Conservation (phyloP, 2,797 vertebrate species). For the Astyanax mexicanus region DNA sequence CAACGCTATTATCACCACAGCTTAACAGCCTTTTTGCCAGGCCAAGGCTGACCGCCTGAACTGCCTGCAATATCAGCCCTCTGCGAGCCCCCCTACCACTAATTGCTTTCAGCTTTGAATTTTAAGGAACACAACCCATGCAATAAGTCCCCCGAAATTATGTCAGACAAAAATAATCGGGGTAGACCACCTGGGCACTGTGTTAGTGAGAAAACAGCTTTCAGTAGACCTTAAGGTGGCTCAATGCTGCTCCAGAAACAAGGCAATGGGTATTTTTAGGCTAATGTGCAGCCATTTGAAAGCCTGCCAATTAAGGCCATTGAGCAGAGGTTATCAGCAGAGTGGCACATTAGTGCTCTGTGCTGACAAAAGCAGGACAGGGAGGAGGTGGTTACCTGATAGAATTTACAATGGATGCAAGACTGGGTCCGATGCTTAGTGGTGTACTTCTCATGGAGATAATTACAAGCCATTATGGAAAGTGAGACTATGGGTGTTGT, state of each 20-base stretch:
- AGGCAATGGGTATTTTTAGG: constrained; percentile 11
- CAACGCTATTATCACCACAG: constrained; percentile 38
- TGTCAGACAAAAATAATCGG: constrained; percentile 36
- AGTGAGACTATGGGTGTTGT: background rate
- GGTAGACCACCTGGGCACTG: constrained; percentile 33
- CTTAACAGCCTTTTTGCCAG: constrained; percentile 52
- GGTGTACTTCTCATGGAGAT: background rate
- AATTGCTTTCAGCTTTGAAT: constrained; percentile 46
- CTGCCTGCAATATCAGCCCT: constrained; percentile 40
- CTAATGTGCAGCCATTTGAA: constrained; percentile 43
- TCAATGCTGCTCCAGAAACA: background rate
- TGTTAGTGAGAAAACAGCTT: constrained; percentile 15
- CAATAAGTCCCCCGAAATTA: constrained; percentile 37
- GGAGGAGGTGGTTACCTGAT: background rate
- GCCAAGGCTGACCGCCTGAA: constrained; percentile 37
- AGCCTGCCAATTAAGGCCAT: constrained; percentile 27
- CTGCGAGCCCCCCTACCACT: constrained; percentile 20
- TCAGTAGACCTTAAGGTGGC: background rate
- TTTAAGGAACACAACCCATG: constrained; percentile 48
- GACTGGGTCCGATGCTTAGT: background rate
- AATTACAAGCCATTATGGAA: constrained; percentile 29
- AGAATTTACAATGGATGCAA: background rate
- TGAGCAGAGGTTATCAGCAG: constrained; percentile 3
- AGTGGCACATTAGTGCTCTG: constrained; percentile 5
- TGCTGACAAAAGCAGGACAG: background rate